Evolutionary conservation across 2,888 invertebrate species (phyloP).

Genomic region (Drosophila planitibia): DNA sequence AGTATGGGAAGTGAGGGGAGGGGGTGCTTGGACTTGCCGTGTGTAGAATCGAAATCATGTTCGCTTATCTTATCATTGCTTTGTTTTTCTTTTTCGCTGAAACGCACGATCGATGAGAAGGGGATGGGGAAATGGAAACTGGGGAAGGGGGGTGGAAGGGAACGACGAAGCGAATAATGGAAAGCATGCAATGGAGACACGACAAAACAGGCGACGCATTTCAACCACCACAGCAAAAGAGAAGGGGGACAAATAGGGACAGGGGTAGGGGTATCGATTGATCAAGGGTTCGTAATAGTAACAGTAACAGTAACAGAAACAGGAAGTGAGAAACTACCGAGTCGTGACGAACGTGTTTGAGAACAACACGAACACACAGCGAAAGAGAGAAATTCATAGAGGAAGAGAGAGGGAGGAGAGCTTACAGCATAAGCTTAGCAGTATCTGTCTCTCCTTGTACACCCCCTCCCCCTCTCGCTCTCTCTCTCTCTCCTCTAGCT

Average conservation of each 20-base stretch:
- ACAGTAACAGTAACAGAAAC: constrained; percentile 19
- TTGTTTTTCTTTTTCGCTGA: constrained; percentile 31
- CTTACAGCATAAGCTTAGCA: background rate
- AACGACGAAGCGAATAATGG: background rate
- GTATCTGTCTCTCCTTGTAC: background rate
- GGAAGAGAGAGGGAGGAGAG: background rate
- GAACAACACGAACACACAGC: background rate
- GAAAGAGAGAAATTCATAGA: background rate
- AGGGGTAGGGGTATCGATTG: constrained; percentile 23
- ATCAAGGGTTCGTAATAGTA: constrained; percentile 26
- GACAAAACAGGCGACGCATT: constrained; percentile 25
- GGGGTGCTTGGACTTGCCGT: background rate
- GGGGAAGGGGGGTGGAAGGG: constrained; percentile 3
- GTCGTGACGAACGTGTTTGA: constrained; percentile 38
- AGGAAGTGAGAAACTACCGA: constrained; percentile 48
- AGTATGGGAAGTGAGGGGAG: background rate
- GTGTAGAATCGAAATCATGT: constrained; percentile 32
- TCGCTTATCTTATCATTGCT: constrained; percentile 58
- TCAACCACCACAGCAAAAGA: constrained; percentile 37
- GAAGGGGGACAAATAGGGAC: background rate
- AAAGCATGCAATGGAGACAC: constrained; percentile 17
- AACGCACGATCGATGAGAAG: constrained; percentile 20
- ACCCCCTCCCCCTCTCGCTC: no score
- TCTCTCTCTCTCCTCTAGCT: background rate
- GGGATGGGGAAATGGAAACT: constrained; percentile 13